A percentile compares a stretch with the other conserved stretches of the same genome.
These are phyloP conservation scores for Gallinago stenura DNA, from an alignment of 2,797 vertebrate genomes.

Conservation along the genomic window DNA sequence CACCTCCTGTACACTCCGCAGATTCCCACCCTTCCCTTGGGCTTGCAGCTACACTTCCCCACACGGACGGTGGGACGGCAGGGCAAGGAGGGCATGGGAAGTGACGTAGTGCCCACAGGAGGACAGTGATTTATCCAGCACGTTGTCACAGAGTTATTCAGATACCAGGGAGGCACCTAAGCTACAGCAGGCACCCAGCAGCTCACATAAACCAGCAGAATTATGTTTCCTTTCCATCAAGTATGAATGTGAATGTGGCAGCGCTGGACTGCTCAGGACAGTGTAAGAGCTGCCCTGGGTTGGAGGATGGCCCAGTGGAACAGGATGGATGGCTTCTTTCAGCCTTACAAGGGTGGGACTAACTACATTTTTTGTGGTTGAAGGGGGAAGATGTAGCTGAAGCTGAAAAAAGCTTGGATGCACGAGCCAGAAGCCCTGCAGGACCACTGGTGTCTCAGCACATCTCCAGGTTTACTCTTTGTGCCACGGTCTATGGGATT, in stretches of 20 bases:
- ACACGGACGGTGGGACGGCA: neutral
- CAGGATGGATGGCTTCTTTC: neutral
- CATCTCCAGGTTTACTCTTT: neutral
- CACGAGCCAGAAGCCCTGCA: neutral
- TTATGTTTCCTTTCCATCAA: neutral
- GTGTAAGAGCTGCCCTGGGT: neutral
- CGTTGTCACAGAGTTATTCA: neutral
- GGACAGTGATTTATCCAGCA: neutral
- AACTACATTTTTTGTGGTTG: neutral
- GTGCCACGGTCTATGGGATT: neutral
- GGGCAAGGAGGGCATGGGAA: neutral
- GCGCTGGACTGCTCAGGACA: neutral
- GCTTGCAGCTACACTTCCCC: neutral
- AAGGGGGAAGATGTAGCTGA: neutral
- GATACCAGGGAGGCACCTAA: neutral
- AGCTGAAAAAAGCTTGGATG: neutral
- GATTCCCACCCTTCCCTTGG: neutral
- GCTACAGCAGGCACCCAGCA: neutral
- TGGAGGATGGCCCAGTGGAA: rapidly evolving
- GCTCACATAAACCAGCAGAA: neutral
- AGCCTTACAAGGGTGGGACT: neutral
- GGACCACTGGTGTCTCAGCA: neutral
- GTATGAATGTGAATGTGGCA: neutral
- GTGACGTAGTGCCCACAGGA: neutral
- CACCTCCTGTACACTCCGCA: neutral